phyloP scores from a whole-genome alignment of 2,113 vertebrate genomes.

The Toxotes jaculatrix region DNA sequence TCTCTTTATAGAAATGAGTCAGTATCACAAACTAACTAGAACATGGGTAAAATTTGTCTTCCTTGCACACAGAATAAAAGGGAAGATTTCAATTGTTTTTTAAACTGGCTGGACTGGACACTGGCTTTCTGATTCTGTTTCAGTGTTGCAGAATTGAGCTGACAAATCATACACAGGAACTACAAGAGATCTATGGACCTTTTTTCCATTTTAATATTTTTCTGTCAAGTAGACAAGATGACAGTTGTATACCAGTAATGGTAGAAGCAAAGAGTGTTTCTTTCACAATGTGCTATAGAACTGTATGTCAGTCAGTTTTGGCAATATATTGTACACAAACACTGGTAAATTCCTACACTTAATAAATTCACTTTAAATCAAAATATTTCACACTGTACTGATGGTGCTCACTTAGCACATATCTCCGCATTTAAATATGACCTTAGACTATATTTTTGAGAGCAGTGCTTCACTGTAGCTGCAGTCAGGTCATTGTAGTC shows the following conservation, averaged over 20 bases:
- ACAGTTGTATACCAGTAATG: not conserved
- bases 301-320: not conserved
- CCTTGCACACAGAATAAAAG: not conserved
- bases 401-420: not conserved
- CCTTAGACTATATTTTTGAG: not conserved
- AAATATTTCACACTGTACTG: conserved; percentile 12
- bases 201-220: not conserved
- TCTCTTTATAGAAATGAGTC: too few relatives aligned
- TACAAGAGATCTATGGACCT: too few relatives aligned
- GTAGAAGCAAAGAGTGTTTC: not conserved
- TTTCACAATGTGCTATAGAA: too few relatives aligned
- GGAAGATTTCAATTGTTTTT: not conserved
- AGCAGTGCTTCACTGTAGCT: not conserved
- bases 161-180: too few relatives aligned
- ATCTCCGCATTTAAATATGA: not conserved
- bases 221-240: not conserved
- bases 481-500: not conserved
- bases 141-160: too few relatives aligned
- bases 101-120: not conserved
- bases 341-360: not conserved
- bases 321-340: not conserved
- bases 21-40: not conserved
- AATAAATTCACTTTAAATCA: not conserved
- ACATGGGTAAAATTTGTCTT: not conserved
- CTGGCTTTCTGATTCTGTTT: not conserved